Evolutionary conservation across 2,888 invertebrate species (phyloP).

Genomic region (Euplagia quadripunctaria): DNA sequence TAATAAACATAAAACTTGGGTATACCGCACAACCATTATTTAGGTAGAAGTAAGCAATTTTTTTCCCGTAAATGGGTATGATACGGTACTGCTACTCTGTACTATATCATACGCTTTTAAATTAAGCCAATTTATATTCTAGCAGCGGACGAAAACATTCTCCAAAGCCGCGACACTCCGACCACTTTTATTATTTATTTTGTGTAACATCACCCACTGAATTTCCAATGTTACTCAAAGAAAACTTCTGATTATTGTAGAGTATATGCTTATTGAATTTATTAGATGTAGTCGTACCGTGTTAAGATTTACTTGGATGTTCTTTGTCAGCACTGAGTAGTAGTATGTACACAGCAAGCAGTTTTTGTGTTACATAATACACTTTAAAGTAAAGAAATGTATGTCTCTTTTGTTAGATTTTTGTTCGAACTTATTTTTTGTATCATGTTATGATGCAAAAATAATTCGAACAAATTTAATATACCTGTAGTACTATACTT

Average conservation of each 20-base stretch:
- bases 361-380: background rate
- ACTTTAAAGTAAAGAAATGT: slow-evolving; percentile 1
- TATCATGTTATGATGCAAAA: no score
- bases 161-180: slow-evolving; percentile 57
- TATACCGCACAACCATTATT: slow-evolving; percentile 17
- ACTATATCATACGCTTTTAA: slow-evolving; percentile 63
- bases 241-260: slow-evolving; percentile 39
- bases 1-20: background rate
- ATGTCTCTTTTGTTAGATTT: background rate
- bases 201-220: slow-evolving; percentile 55
- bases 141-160: slow-evolving; percentile 60
- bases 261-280: slow-evolving; percentile 55
- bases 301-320: slow-evolving; percentile 28
- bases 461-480: no score
- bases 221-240: slow-evolving; percentile 59
- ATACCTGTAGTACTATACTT: no score
- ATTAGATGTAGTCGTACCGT: slow-evolving; percentile 24
- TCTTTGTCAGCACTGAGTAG: background rate
- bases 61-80: slow-evolving; percentile 31
- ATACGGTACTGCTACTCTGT: slow-evolving; percentile 26
- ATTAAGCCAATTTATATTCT: slow-evolving; percentile 73
- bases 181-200: slow-evolving; percentile 72
- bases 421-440: no score
- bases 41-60: slow-evolving; percentile 24
- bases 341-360: background rate